Evolutionary conservation across 2,113 vertebrate genomes (phyloP).

Genomic region (Harpagus bidentatus): DNA sequence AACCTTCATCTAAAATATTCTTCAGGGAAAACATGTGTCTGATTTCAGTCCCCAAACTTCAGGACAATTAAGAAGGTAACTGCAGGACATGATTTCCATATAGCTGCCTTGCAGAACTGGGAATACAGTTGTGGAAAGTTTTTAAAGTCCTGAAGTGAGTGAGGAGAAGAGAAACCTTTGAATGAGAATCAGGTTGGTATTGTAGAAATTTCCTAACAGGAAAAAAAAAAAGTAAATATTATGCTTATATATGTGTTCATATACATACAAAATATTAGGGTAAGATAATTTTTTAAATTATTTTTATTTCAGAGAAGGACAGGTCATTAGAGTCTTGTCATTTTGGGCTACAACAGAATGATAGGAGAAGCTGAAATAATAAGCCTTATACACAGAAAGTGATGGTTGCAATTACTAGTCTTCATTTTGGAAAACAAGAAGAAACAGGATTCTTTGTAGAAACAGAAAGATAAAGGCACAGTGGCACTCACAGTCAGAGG

Average conservation of each 20-base stretch:
- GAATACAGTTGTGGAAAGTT: background rate
- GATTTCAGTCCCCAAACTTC: background rate
- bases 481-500: background rate
- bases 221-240: background rate
- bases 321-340: background rate
- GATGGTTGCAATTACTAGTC: background rate
- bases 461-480: background rate
- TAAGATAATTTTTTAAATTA: background rate
- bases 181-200: background rate
- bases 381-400: background rate
- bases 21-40: background rate
- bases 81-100: background rate
- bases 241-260: accelerated
- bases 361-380: background rate
- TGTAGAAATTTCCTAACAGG: background rate
- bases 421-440: background rate
- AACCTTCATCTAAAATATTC: background rate
- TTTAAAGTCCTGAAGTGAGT: background rate
- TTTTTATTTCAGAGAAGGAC: background rate
- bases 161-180: background rate
- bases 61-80: background rate
- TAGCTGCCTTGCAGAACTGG: background rate
- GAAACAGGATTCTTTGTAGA: background rate
- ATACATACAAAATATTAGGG: background rate
- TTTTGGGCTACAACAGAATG: background rate